Conservation (phyloP, 2,113 vertebrate species). For the Neomonachus schauinslandi region DNA sequence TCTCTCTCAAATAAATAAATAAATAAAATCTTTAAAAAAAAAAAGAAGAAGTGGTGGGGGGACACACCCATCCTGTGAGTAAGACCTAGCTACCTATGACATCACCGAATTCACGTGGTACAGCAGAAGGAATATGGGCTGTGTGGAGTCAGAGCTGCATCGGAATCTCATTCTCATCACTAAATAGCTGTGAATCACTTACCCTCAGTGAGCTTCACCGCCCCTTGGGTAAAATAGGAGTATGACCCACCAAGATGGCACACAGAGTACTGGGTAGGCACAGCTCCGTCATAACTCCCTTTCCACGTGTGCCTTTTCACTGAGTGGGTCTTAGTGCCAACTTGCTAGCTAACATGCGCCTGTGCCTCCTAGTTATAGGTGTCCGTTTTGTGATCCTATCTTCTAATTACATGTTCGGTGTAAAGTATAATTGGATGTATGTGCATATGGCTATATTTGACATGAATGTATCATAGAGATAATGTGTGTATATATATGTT, state of each 20-base stretch:
- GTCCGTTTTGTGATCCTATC: background rate
- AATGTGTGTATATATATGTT: background rate
- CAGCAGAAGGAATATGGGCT: background rate
- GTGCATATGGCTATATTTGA: background rate
- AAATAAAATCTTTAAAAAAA: no score
- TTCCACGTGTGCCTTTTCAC: fast-evolving
- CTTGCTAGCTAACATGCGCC: background rate
- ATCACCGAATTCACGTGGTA: background rate
- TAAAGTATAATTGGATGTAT: background rate
- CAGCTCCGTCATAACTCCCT: no score
- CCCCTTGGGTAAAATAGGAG: background rate
- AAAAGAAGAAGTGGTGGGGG: background rate
- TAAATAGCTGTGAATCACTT: background rate
- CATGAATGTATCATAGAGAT: background rate
- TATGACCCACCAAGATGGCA: background rate
- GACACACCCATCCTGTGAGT: background rate
- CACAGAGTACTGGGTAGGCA: background rate
- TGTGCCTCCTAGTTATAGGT: background rate
- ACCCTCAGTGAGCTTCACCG: background rate
- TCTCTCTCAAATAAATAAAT: no score
- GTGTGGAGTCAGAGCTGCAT: background rate
- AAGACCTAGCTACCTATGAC: background rate
- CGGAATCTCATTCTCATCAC: background rate
- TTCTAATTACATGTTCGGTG: background rate
- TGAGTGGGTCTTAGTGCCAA: background rate